These are phyloP conservation scores for Eleutherodactylus coqui DNA, from an alignment of 2,797 vertebrate species.

Conservation along the genomic window DNA sequence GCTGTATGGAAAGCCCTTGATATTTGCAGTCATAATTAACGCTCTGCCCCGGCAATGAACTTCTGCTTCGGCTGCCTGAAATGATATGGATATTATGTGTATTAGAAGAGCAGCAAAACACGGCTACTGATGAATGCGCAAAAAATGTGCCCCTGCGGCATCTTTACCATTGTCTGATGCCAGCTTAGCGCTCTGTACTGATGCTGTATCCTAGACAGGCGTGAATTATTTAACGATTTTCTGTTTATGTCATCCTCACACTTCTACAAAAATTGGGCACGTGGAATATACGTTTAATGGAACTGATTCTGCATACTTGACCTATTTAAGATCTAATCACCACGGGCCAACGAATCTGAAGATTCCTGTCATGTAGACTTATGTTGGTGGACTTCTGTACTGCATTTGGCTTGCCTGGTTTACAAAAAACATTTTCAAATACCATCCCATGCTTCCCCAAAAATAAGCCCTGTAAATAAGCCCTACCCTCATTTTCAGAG, in stretches of 20 bases:
- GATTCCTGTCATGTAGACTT: no score
- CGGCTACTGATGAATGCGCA: neutral
- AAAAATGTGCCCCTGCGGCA: neutral
- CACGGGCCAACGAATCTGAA: neutral
- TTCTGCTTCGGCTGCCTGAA: neutral
- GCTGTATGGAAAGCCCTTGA: neutral
- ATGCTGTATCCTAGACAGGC: neutral
- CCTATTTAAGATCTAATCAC: neutral
- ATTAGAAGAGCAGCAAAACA: neutral
- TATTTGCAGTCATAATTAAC: constrained; percentile 23
- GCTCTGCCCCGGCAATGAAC: constrained; percentile 27
- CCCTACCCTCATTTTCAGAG: no score
- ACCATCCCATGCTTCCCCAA: no score
- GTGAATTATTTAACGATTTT: neutral
- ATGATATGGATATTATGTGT: neutral
- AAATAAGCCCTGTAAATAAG: no score
- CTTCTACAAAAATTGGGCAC: neutral
- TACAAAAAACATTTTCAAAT: no score
- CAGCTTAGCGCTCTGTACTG: neutral
- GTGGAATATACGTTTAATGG: neutral
- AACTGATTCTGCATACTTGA: neutral
- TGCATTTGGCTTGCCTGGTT: no score
- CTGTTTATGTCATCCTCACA: neutral
- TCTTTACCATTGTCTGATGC: constrained; percentile 4
- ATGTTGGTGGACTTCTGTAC: no score